A percentile compares a stretch with the other conserved stretches of the same genome.
phyloP scores from a whole-genome alignment of 2,888 invertebrate species.

The Meandrusa payeni region DNA sequence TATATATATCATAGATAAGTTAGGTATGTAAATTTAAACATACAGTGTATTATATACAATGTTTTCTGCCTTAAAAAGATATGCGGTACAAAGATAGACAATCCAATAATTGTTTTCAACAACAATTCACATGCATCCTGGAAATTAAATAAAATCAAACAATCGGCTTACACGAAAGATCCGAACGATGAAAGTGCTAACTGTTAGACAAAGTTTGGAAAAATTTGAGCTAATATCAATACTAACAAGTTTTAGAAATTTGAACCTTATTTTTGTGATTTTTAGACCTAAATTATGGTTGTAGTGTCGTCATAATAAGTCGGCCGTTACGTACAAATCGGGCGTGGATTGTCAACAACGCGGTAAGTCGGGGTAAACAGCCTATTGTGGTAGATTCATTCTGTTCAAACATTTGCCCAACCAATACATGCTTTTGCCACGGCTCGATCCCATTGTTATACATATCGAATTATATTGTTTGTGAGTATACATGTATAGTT shows the following conservation, averaged over 20 bases:
- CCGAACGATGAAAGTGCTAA: slow-evolving; percentile 46
- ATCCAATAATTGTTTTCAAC: slow-evolving; percentile 21
- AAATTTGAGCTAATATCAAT: slow-evolving; percentile 29
- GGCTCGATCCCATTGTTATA: slow-evolving; percentile 15
- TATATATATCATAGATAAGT: too few species aligned
- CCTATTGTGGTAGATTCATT: slow-evolving; percentile 37
- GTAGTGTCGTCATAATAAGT: slow-evolving; percentile 1
- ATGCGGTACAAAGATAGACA: too few species aligned
- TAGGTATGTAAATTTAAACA: too few species aligned
- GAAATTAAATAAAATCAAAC: slow-evolving; percentile 33
- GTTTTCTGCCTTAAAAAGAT: too few species aligned
- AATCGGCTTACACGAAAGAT: slow-evolving; percentile 39
- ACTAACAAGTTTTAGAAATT: slow-evolving; percentile 19
- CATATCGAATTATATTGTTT: slow-evolving; percentile 17
- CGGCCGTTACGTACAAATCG: slow-evolving; percentile 30
- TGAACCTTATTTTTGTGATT: slow-evolving; percentile 15
- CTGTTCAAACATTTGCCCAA: slow-evolving; percentile 39
- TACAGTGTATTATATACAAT: too few species aligned
- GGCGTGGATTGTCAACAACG: slow-evolving; percentile 29
- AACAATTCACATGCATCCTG: slow-evolving; percentile 16
- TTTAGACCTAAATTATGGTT: neutral
- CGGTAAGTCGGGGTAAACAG: slow-evolving; percentile 36
- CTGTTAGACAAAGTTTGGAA: slow-evolving; percentile 39
- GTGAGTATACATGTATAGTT: neutral
- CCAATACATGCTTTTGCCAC: slow-evolving; percentile 17